phyloP scores from a whole-genome alignment of 1,140 invertebrate species.

The Drosophila pseudoobscura region DNA sequence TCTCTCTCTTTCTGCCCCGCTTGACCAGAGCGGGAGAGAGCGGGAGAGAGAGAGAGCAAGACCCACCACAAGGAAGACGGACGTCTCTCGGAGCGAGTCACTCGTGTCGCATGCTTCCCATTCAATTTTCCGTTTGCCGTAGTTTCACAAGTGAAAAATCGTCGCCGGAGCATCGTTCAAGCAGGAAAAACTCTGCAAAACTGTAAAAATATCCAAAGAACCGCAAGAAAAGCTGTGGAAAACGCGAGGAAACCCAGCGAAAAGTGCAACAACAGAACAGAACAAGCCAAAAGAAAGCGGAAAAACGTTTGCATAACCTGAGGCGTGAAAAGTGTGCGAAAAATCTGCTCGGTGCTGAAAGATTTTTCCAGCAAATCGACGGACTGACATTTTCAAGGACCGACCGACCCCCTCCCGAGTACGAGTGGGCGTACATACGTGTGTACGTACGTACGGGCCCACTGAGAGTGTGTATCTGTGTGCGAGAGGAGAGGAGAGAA shows the following conservation, averaged over 20 bases:
- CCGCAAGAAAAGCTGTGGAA: not conserved
- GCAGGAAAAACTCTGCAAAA: slow-evolving; percentile 26
- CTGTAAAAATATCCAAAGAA: slow-evolving; percentile 8
- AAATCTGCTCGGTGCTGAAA: slow-evolving; percentile 15
- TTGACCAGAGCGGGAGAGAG: slow-evolving; percentile 4
- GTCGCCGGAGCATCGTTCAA: slow-evolving; percentile 10
- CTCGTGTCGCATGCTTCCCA: slow-evolving; percentile 32
- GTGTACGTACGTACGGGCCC: slow-evolving; percentile 3
- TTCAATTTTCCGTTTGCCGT: slow-evolving; percentile 69
- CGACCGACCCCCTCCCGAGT: not conserved
- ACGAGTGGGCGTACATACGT: slow-evolving; percentile 27
- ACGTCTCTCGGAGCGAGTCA: slow-evolving; percentile 24
- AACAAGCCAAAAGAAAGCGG: not conserved
- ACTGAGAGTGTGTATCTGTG: not conserved
- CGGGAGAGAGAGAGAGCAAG: slow-evolving; percentile 8
- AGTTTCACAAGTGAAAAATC: slow-evolving; percentile 63
- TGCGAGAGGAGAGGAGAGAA: not conserved
- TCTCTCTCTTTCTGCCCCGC: slow-evolving; percentile 26
- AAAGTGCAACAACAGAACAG: slow-evolving; percentile 6
- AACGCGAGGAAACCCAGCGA: slow-evolving; percentile 3
- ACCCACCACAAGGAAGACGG: slow-evolving; percentile 50
- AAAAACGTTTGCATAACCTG: slow-evolving; percentile 53
- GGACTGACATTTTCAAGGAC: slow-evolving; percentile 67
- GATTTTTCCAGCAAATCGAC: slow-evolving; percentile 33
- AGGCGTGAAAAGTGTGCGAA: slow-evolving; percentile 36